Conservation (phyloP, 2,113 vertebrate species). For the Dicerorhinus sumatrensis region DNA sequence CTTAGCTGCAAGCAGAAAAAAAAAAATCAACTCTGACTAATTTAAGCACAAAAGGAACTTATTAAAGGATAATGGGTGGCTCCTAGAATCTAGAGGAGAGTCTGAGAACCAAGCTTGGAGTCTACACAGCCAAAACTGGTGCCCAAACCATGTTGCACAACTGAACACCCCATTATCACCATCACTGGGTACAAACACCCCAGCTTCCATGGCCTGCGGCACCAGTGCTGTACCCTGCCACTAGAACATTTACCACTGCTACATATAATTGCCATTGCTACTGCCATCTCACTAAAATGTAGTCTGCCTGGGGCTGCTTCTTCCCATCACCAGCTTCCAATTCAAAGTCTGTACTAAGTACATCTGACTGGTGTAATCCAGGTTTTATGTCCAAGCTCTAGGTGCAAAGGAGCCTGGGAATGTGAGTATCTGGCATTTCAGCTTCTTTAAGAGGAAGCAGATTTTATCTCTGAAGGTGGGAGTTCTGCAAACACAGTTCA, state of each 20-base stretch:
- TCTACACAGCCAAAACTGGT: not conserved
- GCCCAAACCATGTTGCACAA: not conserved
- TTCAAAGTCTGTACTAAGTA: not conserved
- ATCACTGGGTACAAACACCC: not conserved
- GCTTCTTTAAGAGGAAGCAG: not conserved
- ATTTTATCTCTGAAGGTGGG: not conserved
- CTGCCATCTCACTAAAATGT: not conserved
- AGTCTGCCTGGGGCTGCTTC: not conserved
- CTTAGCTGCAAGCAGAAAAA: not conserved
- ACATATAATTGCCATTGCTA: not conserved
- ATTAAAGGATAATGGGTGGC: not conserved
- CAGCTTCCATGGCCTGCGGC: not conserved
- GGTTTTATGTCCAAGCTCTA: not conserved
- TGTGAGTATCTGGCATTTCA: not conserved
- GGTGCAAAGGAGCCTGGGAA: not conserved
- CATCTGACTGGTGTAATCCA: not conserved
- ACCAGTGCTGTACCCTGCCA: not conserved
- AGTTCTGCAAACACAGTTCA: not conserved
- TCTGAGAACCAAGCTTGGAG: not conserved
- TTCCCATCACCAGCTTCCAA: not conserved
- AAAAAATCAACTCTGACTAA: not conserved
- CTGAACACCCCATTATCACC: not conserved
- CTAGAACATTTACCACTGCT: not conserved
- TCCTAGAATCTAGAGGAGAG: not conserved
- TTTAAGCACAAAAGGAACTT: not conserved